Evolutionary conservation across 1,140 invertebrate genomes (phyloP), one percentile per base, ranked within the genome.

Genomic region (Drosophila nigrodunni): DNA sequence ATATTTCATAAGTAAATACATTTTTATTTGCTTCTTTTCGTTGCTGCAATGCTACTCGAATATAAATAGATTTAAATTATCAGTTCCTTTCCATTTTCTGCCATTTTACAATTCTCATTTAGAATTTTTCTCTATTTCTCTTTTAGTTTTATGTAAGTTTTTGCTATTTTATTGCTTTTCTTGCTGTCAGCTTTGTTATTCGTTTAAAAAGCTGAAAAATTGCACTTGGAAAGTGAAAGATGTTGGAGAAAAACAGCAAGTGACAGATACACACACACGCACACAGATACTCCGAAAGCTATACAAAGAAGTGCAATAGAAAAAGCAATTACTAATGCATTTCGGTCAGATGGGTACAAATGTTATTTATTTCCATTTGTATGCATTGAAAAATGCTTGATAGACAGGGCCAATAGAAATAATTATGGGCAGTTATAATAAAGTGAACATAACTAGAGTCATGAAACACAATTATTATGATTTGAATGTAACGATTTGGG

Each of bases 391-490:
- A 34, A 50, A 6, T 2, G 13, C 34, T 41, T 43, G 10, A 41
- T 30, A 13, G 25, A 30, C 25, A 30, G 2, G 30, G 15, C 6
- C 37, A 59, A 25, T 43, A 34, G 43, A 35, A 25, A 64, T 66
- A 39, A 46, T 47, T 1, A 39, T 41, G 9, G 46, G 13, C 37
- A 41, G 7, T 2, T 57, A 25, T 7, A 43, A 52, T 18, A 39
- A 52, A 46, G 21, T 54, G 34, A 54, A 10, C n/a, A 41, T 41
- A 7, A 21, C 25, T 30, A 82, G 50, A 79, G 50, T 54, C 64
- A 78, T 85, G 65, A 80, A 85, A 69, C 34, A 57, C 77, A 82
- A 88, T 77, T 82, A 65, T 66, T 69, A 73, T 82, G 68, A 74
- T 74, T 74, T 58, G 46, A 50, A 21, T 64, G 18, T 30, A 5